Evolutionary conservation across 2,888 invertebrate genomes (phyloP), one percentile per base, ranked within the genome.

Genomic region (Balanococcus diminutus): DNA sequence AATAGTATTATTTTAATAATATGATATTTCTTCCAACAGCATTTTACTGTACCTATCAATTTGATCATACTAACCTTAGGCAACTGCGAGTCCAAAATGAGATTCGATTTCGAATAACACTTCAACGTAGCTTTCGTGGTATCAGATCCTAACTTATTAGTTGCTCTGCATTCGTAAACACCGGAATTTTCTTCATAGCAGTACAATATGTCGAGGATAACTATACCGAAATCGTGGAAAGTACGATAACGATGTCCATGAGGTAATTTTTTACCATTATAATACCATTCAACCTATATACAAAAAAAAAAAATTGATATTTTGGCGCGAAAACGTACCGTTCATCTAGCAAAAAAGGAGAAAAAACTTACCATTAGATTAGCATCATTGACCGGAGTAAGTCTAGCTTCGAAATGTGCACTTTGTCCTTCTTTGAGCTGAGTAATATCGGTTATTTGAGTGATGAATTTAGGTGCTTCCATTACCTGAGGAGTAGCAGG

Each of bases 171-270:
- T 91, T 98, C 97, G 89, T 98, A 98, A 87, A 94, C 94, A 83
- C 98, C 98, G 75, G 96, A 96, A 90, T 98, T 98, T 91, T 98
- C 97, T 91, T 97, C 98, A 89, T 98, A 98, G 89, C 97, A 98
- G 89, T 98, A 98, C 51, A 97, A 91, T 88, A 98, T 98, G 89
- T 98, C 98, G 89, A 98, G 92, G 88, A 98, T 97, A 82, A 98
- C 98, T 89, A 97, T 96, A 87, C 98, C 98, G 90, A 98, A 98
- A 89, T 98, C 98, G 89, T 98, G 97, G 94, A 98, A 97, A 86
- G 98, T 98, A 88, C 98, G 94, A 90, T 98, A 99, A 88, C 99
- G 94, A 90, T 98, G 98, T 83, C 98, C 99, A 91, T 96, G 95
- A 1, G 96, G 96, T 88, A 98, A 91, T 90, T 96, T 97, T 90